Evolutionary conservation across 1,140 invertebrate species (phyloP).

Genomic region (Hylaeus volcanicus): DNA sequence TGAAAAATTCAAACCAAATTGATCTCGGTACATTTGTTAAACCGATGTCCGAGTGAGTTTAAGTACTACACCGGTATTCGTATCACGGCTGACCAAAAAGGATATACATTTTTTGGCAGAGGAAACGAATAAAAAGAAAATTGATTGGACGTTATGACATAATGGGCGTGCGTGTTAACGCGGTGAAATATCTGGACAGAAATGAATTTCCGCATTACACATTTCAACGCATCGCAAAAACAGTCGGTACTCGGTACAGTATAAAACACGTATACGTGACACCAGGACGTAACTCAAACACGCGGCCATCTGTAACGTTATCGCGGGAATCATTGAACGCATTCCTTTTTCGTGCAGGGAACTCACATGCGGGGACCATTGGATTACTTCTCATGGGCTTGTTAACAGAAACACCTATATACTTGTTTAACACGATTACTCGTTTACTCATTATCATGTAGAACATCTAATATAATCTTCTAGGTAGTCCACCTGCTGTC

Average conservation of each 20-base stretch:
- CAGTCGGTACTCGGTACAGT: background rate
- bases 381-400: background rate
- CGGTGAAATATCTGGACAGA: background rate
- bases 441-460: no score
- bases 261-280: background rate
- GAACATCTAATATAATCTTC: background rate
- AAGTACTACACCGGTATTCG: background rate
- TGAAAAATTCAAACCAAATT: no score
- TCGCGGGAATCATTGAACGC: slow-evolving; percentile 23
- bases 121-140: background rate
- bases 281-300: background rate
- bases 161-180: background rate
- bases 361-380: background rate
- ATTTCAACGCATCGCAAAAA: background rate
- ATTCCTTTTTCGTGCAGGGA: slow-evolving; percentile 7
- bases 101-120: background rate
- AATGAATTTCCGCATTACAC: background rate
- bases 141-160: background rate
- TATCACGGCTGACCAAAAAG: background rate
- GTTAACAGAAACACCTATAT: background rate
- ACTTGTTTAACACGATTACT: background rate
- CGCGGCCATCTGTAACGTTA: slow-evolving; percentile 15
- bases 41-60: background rate
- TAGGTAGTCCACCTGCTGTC: background rate
- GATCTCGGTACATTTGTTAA: background rate